A percentile compares a stretch with the other conserved stretches of the same genome.
Evolutionary conservation across 2,888 invertebrate genomes (phyloP).

Genomic region (Dicyrtoma fusca): DNA sequence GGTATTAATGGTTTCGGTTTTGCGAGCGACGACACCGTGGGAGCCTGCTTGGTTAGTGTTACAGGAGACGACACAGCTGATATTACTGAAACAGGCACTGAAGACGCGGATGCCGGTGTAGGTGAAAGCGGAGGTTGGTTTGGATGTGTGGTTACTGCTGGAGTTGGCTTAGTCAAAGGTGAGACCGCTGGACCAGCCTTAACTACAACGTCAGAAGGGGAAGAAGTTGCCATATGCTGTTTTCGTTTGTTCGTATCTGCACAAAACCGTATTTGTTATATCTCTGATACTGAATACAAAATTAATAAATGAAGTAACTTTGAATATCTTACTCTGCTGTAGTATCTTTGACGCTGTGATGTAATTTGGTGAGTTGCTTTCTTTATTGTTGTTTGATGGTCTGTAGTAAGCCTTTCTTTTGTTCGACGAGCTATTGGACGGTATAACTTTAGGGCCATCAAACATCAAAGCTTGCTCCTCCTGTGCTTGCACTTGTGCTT

Average conservation of each 20-base stretch:
- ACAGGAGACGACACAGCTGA: too few species aligned
- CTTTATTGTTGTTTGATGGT: constrained; percentile 14
- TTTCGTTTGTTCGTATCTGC: constrained; percentile 12
- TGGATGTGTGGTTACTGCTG: too few species aligned
- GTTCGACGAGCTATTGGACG: constrained; percentile 42
- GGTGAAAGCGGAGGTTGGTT: too few species aligned
- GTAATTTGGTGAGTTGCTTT: constrained; percentile 2
- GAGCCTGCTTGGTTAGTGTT: too few species aligned
- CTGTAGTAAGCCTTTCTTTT: constrained; percentile 43
- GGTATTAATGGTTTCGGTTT: too few species aligned
- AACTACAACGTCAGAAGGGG: too few species aligned
- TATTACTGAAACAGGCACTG: too few species aligned
- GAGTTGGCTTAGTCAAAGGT: too few species aligned
- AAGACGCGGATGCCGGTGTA: too few species aligned
- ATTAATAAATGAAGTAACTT: constrained; percentile 3
- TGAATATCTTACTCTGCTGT: constrained; percentile 43
- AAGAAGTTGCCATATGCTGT: neutral
- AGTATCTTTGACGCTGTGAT: constrained; percentile 47
- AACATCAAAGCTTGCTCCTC: constrained; percentile 20
- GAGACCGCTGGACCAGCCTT: too few species aligned
- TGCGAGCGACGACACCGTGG: too few species aligned
- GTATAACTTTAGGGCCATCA: constrained; percentile 27
- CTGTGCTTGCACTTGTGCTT: constrained; percentile 1
- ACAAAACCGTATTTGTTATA: neutral
- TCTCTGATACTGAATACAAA: neutral